Evolutionary conservation across 1,140 invertebrate species (phyloP).

Genomic region (Leptopilina clavipes): DNA sequence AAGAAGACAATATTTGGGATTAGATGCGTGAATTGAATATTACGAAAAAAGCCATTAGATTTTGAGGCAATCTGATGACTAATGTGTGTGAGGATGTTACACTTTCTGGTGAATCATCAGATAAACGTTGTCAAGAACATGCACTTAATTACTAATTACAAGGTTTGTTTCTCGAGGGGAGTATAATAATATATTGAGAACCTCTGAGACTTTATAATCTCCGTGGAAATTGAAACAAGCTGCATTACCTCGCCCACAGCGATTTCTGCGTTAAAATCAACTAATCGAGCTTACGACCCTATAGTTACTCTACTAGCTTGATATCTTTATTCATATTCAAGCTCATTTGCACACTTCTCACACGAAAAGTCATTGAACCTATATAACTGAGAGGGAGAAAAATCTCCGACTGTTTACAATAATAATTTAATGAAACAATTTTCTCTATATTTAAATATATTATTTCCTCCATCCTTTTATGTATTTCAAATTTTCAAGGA

Average conservation of each 20-base stretch:
- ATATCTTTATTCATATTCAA: constrained; percentile 28
- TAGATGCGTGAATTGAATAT: constrained; percentile 24
- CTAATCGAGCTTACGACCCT: background rate
- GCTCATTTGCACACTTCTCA: constrained; percentile 8
- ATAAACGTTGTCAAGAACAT: constrained; percentile 4
- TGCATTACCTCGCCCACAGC: constrained; percentile 14
- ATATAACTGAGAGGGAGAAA: background rate
- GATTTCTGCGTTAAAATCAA: constrained; percentile 7
- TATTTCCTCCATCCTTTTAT: too few relatives aligned
- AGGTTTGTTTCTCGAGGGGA: background rate
- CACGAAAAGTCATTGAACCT: constrained; percentile 14
- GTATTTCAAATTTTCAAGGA: too few relatives aligned
- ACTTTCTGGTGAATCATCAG: constrained; percentile 18
- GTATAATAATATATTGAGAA: background rate
- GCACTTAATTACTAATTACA: background rate
- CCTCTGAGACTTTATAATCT: background rate
- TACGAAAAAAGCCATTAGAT: constrained; percentile 10
- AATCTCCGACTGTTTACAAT: background rate
- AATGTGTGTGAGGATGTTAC: background rate
- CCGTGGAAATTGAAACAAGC: constrained; percentile 6
- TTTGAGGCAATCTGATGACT: constrained; percentile 7
- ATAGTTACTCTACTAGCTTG: background rate
- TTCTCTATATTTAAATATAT: too few relatives aligned
- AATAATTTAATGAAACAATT: too few relatives aligned
- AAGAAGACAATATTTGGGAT: background rate